Evolutionary conservation across 2,113 vertebrate species (phyloP).

Genomic region (Osmerus eperlanus): DNA sequence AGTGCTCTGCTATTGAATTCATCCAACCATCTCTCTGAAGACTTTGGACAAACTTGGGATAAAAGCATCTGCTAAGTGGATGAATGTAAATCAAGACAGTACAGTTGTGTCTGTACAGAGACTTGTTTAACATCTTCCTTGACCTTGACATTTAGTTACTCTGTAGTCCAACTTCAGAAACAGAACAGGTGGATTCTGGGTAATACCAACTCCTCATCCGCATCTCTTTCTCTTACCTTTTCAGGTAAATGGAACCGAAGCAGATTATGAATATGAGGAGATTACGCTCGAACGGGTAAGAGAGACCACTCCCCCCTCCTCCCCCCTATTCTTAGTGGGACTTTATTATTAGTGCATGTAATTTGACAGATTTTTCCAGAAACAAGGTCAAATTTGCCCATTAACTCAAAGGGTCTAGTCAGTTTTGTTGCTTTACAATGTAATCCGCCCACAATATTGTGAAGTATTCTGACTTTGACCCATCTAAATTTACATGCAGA

Average conservation of each 20-base stretch:
- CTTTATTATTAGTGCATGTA: not conserved
- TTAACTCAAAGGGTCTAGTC: too few species aligned
- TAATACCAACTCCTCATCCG: not conserved
- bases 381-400: too few species aligned
- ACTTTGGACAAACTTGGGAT: too few species aligned
- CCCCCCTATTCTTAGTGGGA: not conserved
- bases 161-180: too few species aligned
- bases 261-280: conserved; percentile 97
- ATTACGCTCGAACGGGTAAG: conserved; percentile 96
- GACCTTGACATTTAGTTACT: too few species aligned
- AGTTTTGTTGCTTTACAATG: not conserved
- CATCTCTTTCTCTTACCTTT: conserved; percentile 9
- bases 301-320: not conserved
- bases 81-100: too few species aligned
- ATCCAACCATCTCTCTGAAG: too few species aligned
- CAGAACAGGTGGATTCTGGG: too few species aligned
- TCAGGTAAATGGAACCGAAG: conserved; percentile 95
- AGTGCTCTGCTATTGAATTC: too few species aligned
- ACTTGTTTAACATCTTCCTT: too few species aligned
- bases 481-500: not conserved
- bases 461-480: not conserved
- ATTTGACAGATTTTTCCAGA: not conserved
- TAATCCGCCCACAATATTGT: not conserved
- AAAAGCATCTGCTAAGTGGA: too few species aligned
- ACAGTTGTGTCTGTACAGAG: too few species aligned